Evolutionary conservation across 2,797 vertebrate genomes (phyloP).

Genomic region (Cuniculus paca): DNA sequence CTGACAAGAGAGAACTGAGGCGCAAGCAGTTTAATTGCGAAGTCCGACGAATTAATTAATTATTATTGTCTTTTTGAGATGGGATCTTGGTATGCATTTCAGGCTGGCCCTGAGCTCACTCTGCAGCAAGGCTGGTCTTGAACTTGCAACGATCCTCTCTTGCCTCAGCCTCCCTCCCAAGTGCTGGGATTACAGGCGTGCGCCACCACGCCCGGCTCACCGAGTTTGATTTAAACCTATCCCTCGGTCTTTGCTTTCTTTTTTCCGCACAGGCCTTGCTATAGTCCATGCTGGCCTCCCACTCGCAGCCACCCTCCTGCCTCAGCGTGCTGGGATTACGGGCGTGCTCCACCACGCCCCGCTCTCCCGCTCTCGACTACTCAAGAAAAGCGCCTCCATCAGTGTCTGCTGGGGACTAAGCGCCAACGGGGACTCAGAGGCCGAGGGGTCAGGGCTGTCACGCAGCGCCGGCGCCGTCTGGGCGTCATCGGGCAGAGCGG

Average conservation of each 20-base stretch:
- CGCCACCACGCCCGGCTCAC: too few relatives aligned
- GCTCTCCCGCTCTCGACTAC: background rate
- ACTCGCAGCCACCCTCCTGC: background rate
- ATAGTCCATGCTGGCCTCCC: background rate
- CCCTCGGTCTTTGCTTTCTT: background rate
- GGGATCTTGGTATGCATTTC: background rate
- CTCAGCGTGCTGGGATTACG: background rate
- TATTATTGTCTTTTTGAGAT: background rate
- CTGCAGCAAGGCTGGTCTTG: too few relatives aligned
- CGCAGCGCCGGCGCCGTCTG: background rate
- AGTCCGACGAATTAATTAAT: background rate
- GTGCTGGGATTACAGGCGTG: too few relatives aligned
- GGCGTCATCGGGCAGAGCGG: background rate
- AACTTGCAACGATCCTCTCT: too few relatives aligned
- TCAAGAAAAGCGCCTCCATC: background rate
- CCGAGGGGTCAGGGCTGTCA: background rate
- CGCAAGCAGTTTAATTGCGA: background rate
- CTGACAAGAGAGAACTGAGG: constrained; percentile 33
- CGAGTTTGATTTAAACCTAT: background rate
- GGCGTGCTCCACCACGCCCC: background rate
- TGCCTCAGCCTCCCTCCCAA: too few relatives aligned
- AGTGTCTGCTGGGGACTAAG: constrained; percentile 25
- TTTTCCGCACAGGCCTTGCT: background rate
- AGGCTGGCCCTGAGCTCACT: too few relatives aligned
- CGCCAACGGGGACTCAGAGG: background rate